These are phyloP conservation scores for Petrosia ficiformis DNA, from an alignment of 37 sponge, comb jelly and placozoan genomes.

Conservation along the genomic window DNA sequence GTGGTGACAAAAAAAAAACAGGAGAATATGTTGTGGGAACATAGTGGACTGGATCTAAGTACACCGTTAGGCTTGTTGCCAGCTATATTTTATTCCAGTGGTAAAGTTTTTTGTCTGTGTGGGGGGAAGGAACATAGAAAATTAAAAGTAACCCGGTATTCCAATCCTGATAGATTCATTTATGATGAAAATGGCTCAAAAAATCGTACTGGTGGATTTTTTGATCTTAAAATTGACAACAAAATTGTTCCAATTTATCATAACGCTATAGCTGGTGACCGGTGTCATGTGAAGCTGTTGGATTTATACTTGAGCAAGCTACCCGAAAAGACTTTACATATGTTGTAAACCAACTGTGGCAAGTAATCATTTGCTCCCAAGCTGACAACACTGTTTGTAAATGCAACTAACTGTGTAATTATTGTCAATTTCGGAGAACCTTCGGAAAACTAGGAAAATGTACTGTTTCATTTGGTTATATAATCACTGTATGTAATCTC, in stretches of 20 bases:
- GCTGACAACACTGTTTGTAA: too few species aligned
- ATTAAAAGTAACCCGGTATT: neutral
- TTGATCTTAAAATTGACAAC: neutral
- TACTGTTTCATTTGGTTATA: too few species aligned
- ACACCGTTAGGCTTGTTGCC: constrained; percentile 27
- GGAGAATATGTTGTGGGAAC: constrained; percentile 37
- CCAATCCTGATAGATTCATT: neutral
- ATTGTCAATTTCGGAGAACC: too few species aligned
- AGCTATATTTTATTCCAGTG: constrained; percentile 36
- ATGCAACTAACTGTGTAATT: too few species aligned
- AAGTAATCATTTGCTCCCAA: too few species aligned
- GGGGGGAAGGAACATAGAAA: constrained; percentile 26
- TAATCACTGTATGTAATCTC: too few species aligned
- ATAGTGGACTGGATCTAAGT: constrained; percentile 16
- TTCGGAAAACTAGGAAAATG: too few species aligned
- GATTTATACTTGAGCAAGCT: too few species aligned
- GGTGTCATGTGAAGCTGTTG: too few species aligned
- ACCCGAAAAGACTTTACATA: too few species aligned
- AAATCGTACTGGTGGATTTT: neutral
- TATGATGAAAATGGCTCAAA: neutral
- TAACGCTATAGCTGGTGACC: too few species aligned
- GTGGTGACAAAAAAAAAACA: neutral
- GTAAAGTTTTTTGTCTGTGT: constrained; percentile 39
- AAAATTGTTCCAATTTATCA: neutral
- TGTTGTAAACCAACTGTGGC: too few species aligned